phyloP scores from a whole-genome alignment of 2,888 invertebrate genomes.

The Habrosyne pyritoides region DNA sequence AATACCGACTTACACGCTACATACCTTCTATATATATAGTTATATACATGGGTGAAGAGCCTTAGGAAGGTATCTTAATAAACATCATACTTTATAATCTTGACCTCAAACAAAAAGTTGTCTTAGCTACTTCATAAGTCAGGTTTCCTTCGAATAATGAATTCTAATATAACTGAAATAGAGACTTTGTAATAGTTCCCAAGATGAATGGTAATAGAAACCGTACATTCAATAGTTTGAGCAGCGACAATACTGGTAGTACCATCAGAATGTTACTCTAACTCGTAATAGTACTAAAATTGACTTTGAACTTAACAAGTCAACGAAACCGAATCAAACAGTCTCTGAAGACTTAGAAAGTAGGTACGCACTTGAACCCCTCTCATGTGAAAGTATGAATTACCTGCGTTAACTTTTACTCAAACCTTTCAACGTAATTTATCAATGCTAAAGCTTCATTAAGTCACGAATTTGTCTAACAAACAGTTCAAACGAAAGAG shows the following conservation, averaged over 20 bases:
- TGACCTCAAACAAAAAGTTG: too few relatives aligned
- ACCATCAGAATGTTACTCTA: constrained; percentile 34
- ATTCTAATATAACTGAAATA: constrained; percentile 1
- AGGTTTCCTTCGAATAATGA: not conserved
- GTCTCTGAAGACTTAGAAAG: constrained; percentile 40
- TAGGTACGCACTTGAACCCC: constrained; percentile 12
- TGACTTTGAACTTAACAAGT: constrained; percentile 56
- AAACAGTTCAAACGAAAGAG: constrained; percentile 34
- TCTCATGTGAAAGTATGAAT: constrained; percentile 26
- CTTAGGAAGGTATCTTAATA: too few relatives aligned
- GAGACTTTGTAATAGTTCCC: not conserved
- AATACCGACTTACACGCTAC: constrained; percentile 40
- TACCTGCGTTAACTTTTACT: constrained; percentile 28
- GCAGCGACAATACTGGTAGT: constrained; percentile 35
- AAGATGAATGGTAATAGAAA: constrained; percentile 20
- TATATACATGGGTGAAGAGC: too few relatives aligned
- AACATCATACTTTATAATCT: too few relatives aligned
- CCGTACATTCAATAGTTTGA: constrained; percentile 32
- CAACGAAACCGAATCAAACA: constrained; percentile 33
- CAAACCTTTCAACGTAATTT: constrained; percentile 33
- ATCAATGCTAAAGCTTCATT: constrained; percentile 42
- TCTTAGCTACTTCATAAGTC: too few relatives aligned
- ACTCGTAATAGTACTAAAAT: constrained; percentile 45
- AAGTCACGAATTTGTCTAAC: constrained; percentile 53
- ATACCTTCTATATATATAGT: too few relatives aligned